Evolutionary conservation across 2,113 vertebrate species (phyloP), one percentile per base, ranked within the genome.

Genomic region (Mustela nigripes): DNA sequence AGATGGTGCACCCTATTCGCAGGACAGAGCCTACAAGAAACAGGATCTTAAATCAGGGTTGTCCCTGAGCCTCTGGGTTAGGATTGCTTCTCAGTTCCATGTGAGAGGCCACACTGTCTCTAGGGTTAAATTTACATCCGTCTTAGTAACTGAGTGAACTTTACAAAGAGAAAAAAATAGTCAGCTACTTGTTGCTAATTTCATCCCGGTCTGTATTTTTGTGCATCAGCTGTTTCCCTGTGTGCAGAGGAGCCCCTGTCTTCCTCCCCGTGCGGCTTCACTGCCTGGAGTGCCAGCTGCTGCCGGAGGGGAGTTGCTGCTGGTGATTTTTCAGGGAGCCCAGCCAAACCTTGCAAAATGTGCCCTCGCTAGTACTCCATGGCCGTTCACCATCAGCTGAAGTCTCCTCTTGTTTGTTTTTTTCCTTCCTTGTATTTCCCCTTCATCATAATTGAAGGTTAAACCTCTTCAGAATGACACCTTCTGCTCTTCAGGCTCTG

Each of bases 221-320:
- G 6, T 93, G 95, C 96, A 89, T 97, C 92, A 95, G 50, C 97
- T 97, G 87, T 96, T 98, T 97, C 78, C 26, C 91, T n/a, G 18
- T 53, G 56, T 88, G 45, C 71, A 14, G 60, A 96, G 69, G 53
- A 71, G 91, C 69, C 58, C 48, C 33, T 65, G 28, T 81, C 62
- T 48, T 95, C 4, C 0, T 60, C 95, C 21, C 15, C 4, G 4
- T 88, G 89, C 67, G 65, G 97, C 94, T 90, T 62, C 67, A 0
- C 42, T 94, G 97, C 98, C 94, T 96, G 74, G 90, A 92, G 97
- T 96, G 98, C 96, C 98, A 98, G 97, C 98, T 98, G 95, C 93
- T 94, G 85, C 95, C 76, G 11, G 22, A 62, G 78, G 97, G 93
- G 92, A 24, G 7, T 93, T 18, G 56, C 33, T 92, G 84, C 76